Base-by-base conservation (phyloP, 2,888 invertebrate species). In the Actias luna region DNA sequence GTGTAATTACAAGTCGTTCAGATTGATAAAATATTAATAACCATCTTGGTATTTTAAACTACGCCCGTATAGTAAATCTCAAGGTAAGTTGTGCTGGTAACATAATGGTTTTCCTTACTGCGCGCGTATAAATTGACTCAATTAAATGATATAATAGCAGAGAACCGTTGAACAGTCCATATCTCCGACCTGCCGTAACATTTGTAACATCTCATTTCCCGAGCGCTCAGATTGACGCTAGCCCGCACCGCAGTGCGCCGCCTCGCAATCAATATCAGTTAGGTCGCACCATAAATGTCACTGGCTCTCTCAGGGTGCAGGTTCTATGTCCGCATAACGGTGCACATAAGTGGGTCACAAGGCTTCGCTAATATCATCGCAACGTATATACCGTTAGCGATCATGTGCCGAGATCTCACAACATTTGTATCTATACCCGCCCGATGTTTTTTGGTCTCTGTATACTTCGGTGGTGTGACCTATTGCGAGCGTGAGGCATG, bases 361-460 rank as follows among this genome's bases (percentile, higher is more conserved):
- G 92, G 92, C 89, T 89, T 89, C 80, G 91, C 91, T 89, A 90
- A 92, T 91, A 91, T 90, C 83, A 82, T 79, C 75, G 77, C 77
- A 73, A 75, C 74, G 72, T 62, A 64, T 68, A 67, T 81, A 83
- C 88, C 87, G 89, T 90, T 89, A 88, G 75, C 71, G 73, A 85
- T 86, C 83, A 78, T 77, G 74, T 75, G 69, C 67, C 69, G 74
- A 80, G 82, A 85, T 87, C 25, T 22, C 82, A 76, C 73, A 77
- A 70, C 76, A 81, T 80, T 81, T 83, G 75, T 77, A 77, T 79
- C 78, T 79, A 71, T 66, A 68, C 68, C 55, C 65, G 64, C 58
- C 82, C 79, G 79, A 61, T 66, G 31, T 71, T 71, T 59, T 50
- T 58, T 70, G 81, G 72, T 64, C 83, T 66, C 42, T 62, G 55